Evolutionary conservation across 2,797 vertebrate genomes (phyloP), one percentile per base, ranked within the genome.

Genomic region (Myoxocephalus aenaeus): DNA sequence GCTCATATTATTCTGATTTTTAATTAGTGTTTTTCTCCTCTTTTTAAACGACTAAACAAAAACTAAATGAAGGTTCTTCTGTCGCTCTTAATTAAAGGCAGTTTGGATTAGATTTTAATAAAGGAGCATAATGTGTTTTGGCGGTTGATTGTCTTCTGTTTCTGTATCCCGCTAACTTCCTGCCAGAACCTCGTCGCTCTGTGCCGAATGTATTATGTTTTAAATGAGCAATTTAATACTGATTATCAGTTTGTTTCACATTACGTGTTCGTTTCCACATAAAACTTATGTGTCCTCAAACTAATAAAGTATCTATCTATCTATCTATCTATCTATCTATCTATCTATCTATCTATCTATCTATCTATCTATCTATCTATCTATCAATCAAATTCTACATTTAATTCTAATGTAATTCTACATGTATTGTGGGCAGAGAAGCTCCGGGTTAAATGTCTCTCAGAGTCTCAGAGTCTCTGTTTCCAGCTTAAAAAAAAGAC

Each of bases 1-100:
- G 51, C 58, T 68, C 22, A 25, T 75, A 4, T 38, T 54, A 59
- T 77, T 85, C 69, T 4, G 18, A 70, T 68, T 86, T 86, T 77
- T 75, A 80, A 84, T 87, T 67, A 70, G n/a, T 42, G 18, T 70
- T 63, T 50, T 65, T 34, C 34, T 34, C 7, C 34, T 34, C 18
- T 62, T 32, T 18, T 66, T 11, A 57, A 64, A 53, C 58, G 15
- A 18, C 61, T 15, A 53, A 40, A 56, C 17, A 64, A 2, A 79
- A 72, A 17, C 6, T 12, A 36, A 62, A 72, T 65, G 25, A 50
- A 72, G 3, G 14, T 70, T 70, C 7, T n/a, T n/a, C 53, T 71
- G 63, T 64, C 56, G 6, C n/a, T 61, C 18, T 63, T 42, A 68
- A 1, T 79, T 27, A 57, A 57, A 48, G n/a, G 18, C n/a, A 18